Conservation (phyloP, 2,888 invertebrate genomes). For the Hemithea aestivaria region DNA sequence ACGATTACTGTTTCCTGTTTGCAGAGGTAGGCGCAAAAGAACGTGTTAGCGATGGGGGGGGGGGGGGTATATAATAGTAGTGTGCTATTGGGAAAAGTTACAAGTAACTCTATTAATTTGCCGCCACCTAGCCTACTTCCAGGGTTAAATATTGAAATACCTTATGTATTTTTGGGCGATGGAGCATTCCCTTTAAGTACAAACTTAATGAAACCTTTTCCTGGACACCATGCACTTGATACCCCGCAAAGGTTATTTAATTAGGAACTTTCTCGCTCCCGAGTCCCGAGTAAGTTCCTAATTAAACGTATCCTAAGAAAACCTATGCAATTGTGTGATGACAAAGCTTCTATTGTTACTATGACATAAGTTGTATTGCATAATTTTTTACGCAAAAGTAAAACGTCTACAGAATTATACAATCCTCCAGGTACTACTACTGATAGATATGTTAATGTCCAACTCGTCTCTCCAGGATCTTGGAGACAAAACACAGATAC, state of each 20-base stretch:
- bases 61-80: neutral
- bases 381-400: neutral
- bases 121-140: neutral
- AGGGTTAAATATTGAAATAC: neutral
- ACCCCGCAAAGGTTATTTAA: conserved; percentile 1
- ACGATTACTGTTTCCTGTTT: conserved; percentile 1
- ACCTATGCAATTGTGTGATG: neutral
- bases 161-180: neutral
- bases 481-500: neutral
- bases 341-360: neutral
- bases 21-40: neutral
- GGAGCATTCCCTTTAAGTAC: too few relatives aligned
- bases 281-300: neutral
- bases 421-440: neutral
- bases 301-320: too few relatives aligned
- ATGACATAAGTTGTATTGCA: neutral
- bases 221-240: neutral
- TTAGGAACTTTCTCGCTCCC: neutral
- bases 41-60: neutral
- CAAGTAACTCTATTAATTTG: neutral
- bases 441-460: neutral
- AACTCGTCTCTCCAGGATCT: neutral
- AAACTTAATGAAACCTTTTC: conserved; percentile 1
- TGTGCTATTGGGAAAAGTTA: neutral
- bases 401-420: neutral